phyloP scores from a whole-genome alignment of 1,140 invertebrate genomes.

The Heliothis virescens region DNA sequence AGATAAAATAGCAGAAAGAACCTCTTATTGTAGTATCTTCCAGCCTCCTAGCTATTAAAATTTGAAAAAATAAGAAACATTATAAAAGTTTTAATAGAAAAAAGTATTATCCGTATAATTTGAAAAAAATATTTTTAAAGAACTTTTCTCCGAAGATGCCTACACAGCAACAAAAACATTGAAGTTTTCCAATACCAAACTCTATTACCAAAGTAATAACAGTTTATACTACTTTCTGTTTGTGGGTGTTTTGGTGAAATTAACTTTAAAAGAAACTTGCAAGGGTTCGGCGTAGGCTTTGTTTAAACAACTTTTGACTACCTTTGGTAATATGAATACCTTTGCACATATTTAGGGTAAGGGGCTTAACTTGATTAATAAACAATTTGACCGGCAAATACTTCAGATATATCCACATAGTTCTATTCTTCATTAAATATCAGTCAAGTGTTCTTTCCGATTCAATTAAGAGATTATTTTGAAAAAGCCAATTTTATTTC shows the following conservation, averaged over 20 bases:
- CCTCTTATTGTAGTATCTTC: too few species aligned
- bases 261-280: slow-evolving; percentile 43
- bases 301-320: slow-evolving; percentile 2
- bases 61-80: neutral
- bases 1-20: too few species aligned
- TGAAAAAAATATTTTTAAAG: slow-evolving; percentile 9
- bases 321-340: neutral
- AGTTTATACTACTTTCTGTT: slow-evolving; percentile 38
- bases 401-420: too few species aligned
- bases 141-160: slow-evolving; percentile 16
- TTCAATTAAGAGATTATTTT: too few species aligned
- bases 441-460: too few species aligned
- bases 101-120: neutral
- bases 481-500: too few species aligned
- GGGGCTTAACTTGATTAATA: too few species aligned
- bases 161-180: slow-evolving; percentile 35
- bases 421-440: too few species aligned
- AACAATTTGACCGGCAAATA: too few species aligned
- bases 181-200: slow-evolving; percentile 44
- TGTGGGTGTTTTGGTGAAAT: slow-evolving; percentile 23
- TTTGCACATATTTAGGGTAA: too few species aligned
- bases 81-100: slow-evolving; percentile 24
- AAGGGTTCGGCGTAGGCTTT: neutral
- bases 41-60: too few species aligned
- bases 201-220: slow-evolving; percentile 45